Base-by-base conservation (phyloP, 2,888 invertebrate species). In the Synanthedon tipuliformis region DNA sequence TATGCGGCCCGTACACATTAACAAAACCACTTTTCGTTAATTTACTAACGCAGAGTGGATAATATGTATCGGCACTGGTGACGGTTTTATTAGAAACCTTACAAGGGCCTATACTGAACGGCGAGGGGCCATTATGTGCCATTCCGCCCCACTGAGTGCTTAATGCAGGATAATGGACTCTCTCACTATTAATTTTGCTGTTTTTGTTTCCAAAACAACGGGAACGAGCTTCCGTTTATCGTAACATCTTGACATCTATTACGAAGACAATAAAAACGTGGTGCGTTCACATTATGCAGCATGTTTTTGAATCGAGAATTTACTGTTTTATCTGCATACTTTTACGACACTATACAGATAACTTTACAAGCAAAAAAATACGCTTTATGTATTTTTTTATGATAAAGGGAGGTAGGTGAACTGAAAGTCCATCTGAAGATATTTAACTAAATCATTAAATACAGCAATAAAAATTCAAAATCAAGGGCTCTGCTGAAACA, bases 91-190 rank as follows among this genome's bases (percentile, higher is more conserved):
- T 75, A 74, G 66, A 68, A 68, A 63, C 66, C 68, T 68, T 74
- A 71, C 75, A 78, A 73, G 75, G 71, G 65, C 71, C 69, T 66
- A 66, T 61, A 63, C 56, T 45, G 49, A 23, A 16, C 58, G 66
- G 64, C 72, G 71, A 66, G 67, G 71, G 59, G 62, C 77, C 78
- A 80, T 80, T 80, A 80, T 71, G 73, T 65, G 65, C 73, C 73
- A 71, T 73, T 75, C 61, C 73, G 73, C 70, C 65, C 66, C 73
- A 75, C 75, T 74, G 78, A 80, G 81, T 81, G 78, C 78, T 81
- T 81, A 81, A 81, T 82, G 78, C 75, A 69, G 73, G 78, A 77
- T 81, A 81, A 81, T 81, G 81, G 78, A 79, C 72, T 71, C 77
- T 71, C 75, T 78, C 77, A 76, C 78, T 77, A 81, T 81, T 80